Evolutionary conservation across 2,797 vertebrate genomes (phyloP).

Genomic region (Rhabdophis nuchalis): DNA sequence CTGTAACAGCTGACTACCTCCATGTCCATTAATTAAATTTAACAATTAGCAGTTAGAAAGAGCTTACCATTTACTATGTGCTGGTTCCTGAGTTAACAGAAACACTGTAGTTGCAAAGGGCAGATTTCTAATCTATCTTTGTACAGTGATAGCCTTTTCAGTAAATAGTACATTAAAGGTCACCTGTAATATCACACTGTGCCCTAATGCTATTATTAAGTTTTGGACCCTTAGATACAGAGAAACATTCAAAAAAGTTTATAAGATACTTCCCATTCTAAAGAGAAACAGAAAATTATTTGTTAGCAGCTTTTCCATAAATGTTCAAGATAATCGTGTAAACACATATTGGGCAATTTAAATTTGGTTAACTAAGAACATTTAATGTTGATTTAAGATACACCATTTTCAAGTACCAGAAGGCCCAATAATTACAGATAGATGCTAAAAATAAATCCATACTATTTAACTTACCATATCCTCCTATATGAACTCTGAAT

Average conservation of each 20-base stretch:
- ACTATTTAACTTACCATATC: background rate
- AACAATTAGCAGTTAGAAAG: background rate
- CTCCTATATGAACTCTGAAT: background rate
- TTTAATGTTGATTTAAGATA: background rate
- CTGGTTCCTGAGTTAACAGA: background rate
- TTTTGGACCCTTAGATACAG: background rate
- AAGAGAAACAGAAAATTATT: background rate
- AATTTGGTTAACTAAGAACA: background rate
- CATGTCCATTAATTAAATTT: background rate
- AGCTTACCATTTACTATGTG: background rate
- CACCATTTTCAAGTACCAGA: background rate
- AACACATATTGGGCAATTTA: background rate
- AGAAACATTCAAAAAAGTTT: background rate
- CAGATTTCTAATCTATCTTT: slow-evolving; percentile 16
- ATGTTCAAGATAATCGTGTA: background rate
- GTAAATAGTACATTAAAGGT: slow-evolving; percentile 15
- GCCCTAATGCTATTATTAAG: slow-evolving; percentile 29
- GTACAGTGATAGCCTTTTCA: background rate
- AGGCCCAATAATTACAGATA: background rate
- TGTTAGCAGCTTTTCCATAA: background rate
- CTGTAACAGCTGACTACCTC: background rate
- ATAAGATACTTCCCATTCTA: background rate
- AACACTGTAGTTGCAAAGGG: background rate
- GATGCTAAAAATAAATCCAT: background rate
- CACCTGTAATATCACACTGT: slow-evolving; percentile 26